Evolutionary conservation across 2,113 vertebrate genomes (phyloP).

Genomic region (Odocoileus hemionus): DNA sequence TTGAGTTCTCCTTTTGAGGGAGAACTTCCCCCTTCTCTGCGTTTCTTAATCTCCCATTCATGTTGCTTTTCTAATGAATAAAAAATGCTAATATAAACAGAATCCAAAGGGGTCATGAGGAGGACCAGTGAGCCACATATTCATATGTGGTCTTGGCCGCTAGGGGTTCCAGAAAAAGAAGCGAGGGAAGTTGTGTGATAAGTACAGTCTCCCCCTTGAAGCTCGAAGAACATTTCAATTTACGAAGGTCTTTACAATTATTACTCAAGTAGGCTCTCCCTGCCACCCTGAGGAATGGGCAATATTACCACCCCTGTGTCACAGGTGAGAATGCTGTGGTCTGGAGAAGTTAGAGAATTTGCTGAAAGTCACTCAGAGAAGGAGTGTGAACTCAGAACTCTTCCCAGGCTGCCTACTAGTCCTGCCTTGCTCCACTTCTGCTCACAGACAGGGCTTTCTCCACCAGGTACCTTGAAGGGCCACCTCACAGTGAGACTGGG

Average conservation of each 20-base stretch:
- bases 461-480: neutral
- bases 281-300: neutral
- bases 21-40: neutral
- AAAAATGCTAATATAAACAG: neutral
- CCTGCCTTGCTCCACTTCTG: too few relatives aligned
- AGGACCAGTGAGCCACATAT: neutral
- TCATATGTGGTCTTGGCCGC: neutral
- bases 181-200: too few relatives aligned
- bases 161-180: neutral
- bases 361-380: neutral
- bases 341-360: neutral
- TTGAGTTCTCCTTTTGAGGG: too few relatives aligned
- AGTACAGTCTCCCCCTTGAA: neutral
- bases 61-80: neutral
- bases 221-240: rapidly evolving
- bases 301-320: neutral
- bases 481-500: neutral
- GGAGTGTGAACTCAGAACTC: neutral
- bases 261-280: neutral
- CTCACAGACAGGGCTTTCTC: neutral
- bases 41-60: neutral
- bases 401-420: neutral
- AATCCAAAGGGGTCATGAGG: neutral
- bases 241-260: neutral
- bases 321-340: neutral